Evolutionary conservation across 2,797 vertebrate species (phyloP).

Genomic region (Pteronotus mesoamericanus): DNA sequence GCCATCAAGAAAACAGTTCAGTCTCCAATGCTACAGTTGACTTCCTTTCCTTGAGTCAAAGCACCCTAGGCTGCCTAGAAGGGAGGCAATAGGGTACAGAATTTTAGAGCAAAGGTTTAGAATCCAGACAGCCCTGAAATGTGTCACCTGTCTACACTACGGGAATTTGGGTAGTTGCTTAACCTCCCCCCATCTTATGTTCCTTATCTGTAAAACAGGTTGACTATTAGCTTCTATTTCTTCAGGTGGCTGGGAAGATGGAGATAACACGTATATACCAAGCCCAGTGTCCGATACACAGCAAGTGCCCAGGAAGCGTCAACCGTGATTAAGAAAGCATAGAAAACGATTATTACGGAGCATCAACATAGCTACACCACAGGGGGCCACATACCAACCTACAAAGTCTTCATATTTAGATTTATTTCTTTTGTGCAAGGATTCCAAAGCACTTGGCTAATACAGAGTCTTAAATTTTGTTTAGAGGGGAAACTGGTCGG

Average conservation of each 20-base stretch:
- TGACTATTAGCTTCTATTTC: not conserved
- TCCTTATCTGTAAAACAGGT: not conserved
- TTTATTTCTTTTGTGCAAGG: not conserved
- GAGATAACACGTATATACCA: not conserved
- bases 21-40: not conserved
- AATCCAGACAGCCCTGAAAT: not conserved
- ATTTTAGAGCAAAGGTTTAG: not conserved
- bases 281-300: not conserved
- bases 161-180: not conserved
- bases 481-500: not conserved
- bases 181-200: not conserved
- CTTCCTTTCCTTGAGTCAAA: not conserved
- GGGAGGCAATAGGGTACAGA: not conserved
- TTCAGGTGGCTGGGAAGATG: not conserved
- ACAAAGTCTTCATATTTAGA: not conserved
- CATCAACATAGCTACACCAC: fast-evolving
- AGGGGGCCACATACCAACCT: not conserved
- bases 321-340: not conserved
- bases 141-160: not conserved
- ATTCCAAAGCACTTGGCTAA: not conserved
- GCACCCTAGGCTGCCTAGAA: not conserved
- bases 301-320: not conserved
- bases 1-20: not conserved
- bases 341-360: not conserved
- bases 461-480: not conserved